Evolutionary conservation across 2,888 invertebrate species (phyloP).

Genomic region (Andrena hattorfiana): DNA sequence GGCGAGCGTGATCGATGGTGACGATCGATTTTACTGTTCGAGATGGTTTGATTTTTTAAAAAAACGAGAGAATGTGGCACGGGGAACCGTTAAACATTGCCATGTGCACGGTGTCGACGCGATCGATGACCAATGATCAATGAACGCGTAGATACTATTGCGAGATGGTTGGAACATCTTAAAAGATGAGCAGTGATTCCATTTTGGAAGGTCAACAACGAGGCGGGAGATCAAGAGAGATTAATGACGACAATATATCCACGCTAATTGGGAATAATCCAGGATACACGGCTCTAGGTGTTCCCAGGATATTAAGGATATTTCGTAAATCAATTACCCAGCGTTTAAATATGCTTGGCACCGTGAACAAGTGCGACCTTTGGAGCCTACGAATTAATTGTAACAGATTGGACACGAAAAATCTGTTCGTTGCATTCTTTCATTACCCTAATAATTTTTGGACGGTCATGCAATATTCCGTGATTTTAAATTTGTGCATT

Average conservation of each 20-base stretch:
- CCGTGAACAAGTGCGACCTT: background rate
- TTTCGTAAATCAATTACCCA: background rate
- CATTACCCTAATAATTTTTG: too few species aligned
- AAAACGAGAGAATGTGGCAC: too few species aligned
- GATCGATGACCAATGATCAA: background rate
- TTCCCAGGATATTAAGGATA: background rate
- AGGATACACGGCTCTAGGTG: background rate
- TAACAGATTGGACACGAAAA: too few species aligned
- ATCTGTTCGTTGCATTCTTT: too few species aligned
- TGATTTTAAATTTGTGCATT: too few species aligned
- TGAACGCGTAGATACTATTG: background rate
- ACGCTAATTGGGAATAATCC: background rate
- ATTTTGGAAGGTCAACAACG: background rate
- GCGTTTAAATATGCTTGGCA: background rate
- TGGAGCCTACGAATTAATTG: background rate
- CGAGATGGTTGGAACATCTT: background rate
- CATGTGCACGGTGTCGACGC: background rate
- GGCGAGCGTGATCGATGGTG: too few species aligned
- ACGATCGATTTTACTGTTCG: too few species aligned
- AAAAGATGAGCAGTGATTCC: background rate
- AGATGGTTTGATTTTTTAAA: too few species aligned
- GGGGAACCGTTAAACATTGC: too few species aligned
- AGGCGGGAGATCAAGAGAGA: background rate
- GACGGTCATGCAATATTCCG: too few species aligned
- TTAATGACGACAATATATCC: background rate